Evolutionary conservation across 2,888 invertebrate genomes (phyloP).

Genomic region (Leptinotarsa rubiginosa): DNA sequence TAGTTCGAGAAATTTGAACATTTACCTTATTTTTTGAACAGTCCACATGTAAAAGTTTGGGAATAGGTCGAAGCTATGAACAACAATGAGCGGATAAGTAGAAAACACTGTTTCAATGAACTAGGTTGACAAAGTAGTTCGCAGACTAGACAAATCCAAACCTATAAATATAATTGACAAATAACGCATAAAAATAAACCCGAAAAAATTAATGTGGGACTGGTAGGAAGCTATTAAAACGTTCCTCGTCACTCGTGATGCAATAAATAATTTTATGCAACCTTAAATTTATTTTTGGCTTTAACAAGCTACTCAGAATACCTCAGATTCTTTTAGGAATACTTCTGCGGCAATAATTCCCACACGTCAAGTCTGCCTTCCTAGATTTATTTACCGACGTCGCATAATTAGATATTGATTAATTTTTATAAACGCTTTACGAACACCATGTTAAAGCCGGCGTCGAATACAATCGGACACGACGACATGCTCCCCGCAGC

Average conservation of each 20-base stretch:
- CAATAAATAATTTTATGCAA: conserved; percentile 59
- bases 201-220: conserved; percentile 10
- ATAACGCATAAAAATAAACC: neutral
- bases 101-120: too few species aligned
- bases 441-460: conserved; percentile 46
- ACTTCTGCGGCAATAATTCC: conserved; percentile 61
- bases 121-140: too few species aligned
- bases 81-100: too few species aligned
- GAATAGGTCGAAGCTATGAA: too few species aligned
- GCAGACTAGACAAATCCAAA: neutral
- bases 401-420: conserved; percentile 67
- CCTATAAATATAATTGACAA: conserved; percentile 4
- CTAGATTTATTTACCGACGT: conserved; percentile 62
- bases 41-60: too few species aligned
- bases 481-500: conserved; percentile 35
- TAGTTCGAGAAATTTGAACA: too few species aligned
- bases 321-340: conserved; percentile 61
- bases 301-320: conserved; percentile 61
- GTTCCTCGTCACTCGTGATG: conserved; percentile 41
- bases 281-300: conserved; percentile 58
- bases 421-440: conserved; percentile 63
- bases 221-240: conserved; percentile 46
- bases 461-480: conserved; percentile 50
- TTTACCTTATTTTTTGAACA: too few species aligned
- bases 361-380: conserved; percentile 51